Percentiles rank a stretch among this genome's conserved stretches.
These are phyloP conservation scores for Trinorchestia longiramus DNA, from an alignment of 1,140 invertebrate species.

Conservation along the genomic window DNA sequence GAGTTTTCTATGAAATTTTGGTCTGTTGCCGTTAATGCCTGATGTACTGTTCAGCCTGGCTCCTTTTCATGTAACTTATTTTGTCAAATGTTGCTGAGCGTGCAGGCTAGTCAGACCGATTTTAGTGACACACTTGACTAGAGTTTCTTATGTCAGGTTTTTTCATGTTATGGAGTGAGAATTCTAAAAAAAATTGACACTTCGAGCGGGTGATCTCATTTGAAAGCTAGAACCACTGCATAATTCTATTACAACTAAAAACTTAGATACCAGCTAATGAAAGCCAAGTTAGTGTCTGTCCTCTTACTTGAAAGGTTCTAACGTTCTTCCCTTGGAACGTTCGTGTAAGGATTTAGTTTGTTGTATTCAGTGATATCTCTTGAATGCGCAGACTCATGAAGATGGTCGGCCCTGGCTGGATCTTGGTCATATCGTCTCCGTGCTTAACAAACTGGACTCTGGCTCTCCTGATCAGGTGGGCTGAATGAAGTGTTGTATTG, in stretches of 20 bases:
- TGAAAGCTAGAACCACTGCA: too few relatives aligned
- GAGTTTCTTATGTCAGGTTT: too few relatives aligned
- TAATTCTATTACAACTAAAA: neutral
- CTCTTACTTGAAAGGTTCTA: neutral
- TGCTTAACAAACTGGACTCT: slow-evolving; percentile 93
- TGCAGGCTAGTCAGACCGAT: too few relatives aligned
- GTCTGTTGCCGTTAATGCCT: neutral
- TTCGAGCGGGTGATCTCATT: neutral
- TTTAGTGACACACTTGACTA: too few relatives aligned
- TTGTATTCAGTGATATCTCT: neutral
- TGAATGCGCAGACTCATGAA: slow-evolving; percentile 77
- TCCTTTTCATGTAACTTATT: too few relatives aligned
- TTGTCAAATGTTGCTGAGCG: too few relatives aligned
- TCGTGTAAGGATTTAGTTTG: neutral
- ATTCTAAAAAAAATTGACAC: neutral
- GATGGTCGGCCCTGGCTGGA: slow-evolving; percentile 96
- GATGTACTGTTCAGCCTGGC: neutral
- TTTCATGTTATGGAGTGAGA: neutral
- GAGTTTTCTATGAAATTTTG: neutral
- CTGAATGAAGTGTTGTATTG: neutral
- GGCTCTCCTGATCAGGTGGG: slow-evolving; percentile 87
- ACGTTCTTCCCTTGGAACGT: neutral
- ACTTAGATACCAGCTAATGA: neutral
- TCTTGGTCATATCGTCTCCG: slow-evolving; percentile 92
- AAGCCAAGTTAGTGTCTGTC: too few relatives aligned